phyloP scores from a whole-genome alignment of 2,888 invertebrate species.

The Julus scandinavius region DNA sequence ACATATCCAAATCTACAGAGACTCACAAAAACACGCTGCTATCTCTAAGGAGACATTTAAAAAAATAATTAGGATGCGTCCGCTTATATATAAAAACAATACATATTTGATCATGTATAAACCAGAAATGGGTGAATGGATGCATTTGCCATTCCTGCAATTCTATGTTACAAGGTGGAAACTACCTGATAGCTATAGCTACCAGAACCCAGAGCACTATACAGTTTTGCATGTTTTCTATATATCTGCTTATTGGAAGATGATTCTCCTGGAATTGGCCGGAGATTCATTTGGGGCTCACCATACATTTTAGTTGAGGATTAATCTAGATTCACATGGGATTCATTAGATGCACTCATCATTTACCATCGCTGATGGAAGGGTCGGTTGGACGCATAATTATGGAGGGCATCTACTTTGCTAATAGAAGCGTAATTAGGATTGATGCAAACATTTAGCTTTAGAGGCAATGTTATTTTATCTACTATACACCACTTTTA shows the following conservation, averaged over 20 bases:
- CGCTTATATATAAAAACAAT: background rate
- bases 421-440: background rate
- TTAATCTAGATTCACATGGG: background rate
- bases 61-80: slow-evolving; percentile 36
- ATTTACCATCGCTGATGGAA: background rate
- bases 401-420: background rate
- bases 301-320: background rate
- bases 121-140: background rate
- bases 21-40: background rate
- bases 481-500: too few relatives aligned
- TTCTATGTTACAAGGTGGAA: background rate
- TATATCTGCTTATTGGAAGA: too few relatives aligned
- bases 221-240: too few relatives aligned
- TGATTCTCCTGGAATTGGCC: background rate
- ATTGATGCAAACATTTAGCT: background rate
- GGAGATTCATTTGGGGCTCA: background rate
- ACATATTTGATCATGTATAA: background rate
- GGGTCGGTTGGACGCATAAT: background rate
- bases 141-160: background rate
- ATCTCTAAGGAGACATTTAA: slow-evolving; percentile 9
- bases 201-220: background rate
- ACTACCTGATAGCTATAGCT: background rate
- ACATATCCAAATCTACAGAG: background rate
- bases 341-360: background rate
- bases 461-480: too few relatives aligned